Percentiles rank a stretch among this genome's conserved stretches.
Evolutionary conservation across 2,888 invertebrate species (phyloP).

Genomic region (Pterostichus madidus): DNA sequence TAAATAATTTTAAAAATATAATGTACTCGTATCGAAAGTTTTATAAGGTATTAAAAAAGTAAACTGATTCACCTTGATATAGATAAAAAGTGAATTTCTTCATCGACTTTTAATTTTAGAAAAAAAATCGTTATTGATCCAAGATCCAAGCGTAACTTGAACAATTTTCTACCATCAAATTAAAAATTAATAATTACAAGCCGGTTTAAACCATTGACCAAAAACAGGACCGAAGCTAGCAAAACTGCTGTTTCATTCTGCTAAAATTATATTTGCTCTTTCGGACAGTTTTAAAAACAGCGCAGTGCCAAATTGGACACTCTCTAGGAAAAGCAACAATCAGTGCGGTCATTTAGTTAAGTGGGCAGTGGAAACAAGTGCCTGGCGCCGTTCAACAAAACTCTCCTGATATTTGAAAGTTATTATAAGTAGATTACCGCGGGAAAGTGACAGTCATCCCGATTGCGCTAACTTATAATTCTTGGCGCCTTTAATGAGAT

Average conservation of each 20-base stretch:
- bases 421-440: slow-evolving; percentile 63
- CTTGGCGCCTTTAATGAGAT: slow-evolving; percentile 58
- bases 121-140: slow-evolving; percentile 35
- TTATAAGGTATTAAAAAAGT: slow-evolving; percentile 3
- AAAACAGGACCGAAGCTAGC: slow-evolving; percentile 28
- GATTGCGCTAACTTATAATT: not conserved
- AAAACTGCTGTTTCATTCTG: slow-evolving; percentile 55
- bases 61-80: slow-evolving; percentile 32
- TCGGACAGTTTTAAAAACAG: too few relatives aligned
- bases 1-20: not conserved
- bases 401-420: slow-evolving; percentile 46
- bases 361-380: slow-evolving; percentile 51
- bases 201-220: slow-evolving; percentile 29
- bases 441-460: slow-evolving; percentile 60
- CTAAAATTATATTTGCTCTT: slow-evolving; percentile 39
- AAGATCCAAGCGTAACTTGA: slow-evolving; percentile 38
- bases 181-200: slow-evolving; percentile 57
- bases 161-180: slow-evolving; percentile 52
- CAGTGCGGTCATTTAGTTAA: slow-evolving; percentile 53
- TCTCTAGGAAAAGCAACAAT: slow-evolving; percentile 29
- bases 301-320: slow-evolving; percentile 45
- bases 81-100: slow-evolving; percentile 15
- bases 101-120: slow-evolving; percentile 17
- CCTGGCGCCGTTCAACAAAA: slow-evolving; percentile 47
- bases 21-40: slow-evolving; percentile 3